These are phyloP conservation scores for Rhineura floridana DNA, from an alignment of 2,113 vertebrate species.

Conservation along the genomic window DNA sequence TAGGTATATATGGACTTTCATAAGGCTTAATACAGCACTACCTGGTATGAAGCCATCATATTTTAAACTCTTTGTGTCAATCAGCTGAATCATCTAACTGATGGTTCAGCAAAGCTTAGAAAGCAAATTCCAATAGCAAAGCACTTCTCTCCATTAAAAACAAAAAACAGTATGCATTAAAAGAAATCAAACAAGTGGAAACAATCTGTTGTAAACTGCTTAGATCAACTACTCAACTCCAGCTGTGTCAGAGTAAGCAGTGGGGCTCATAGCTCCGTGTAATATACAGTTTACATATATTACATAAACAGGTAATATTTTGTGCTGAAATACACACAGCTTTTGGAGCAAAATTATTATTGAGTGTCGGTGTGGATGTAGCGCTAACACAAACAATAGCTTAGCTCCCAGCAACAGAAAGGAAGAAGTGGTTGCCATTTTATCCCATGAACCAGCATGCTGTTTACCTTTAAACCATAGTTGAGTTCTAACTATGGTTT, in stretches of 20 bases:
- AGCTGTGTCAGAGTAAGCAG: not conserved
- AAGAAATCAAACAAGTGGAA: constrained; percentile 28
- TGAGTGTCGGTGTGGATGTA: too few relatives aligned
- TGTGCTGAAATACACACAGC: not conserved
- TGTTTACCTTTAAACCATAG: too few relatives aligned
- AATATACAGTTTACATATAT: not conserved
- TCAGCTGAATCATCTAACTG: not conserved
- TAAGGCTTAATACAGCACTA: not conserved
- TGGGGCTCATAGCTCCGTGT: not conserved
- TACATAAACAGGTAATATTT: not conserved
- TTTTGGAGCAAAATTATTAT: not conserved
- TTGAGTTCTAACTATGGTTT: too few relatives aligned
- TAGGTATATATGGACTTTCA: not conserved
- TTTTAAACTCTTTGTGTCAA: not conserved
- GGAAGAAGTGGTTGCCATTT: too few relatives aligned
- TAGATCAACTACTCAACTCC: not conserved
- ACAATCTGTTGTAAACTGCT: not conserved
- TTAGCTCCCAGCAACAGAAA: too few relatives aligned
- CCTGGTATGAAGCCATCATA: rapidly evolving
- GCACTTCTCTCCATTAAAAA: constrained; percentile 1
- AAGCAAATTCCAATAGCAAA: rapidly evolving
- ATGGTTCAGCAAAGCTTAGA: not conserved
- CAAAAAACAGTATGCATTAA: not conserved
- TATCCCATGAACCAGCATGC: too few relatives aligned
- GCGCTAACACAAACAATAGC: too few relatives aligned